Base-by-base conservation (phyloP, 2,888 invertebrate species). In the Eueremaeus valkanovi region DNA sequence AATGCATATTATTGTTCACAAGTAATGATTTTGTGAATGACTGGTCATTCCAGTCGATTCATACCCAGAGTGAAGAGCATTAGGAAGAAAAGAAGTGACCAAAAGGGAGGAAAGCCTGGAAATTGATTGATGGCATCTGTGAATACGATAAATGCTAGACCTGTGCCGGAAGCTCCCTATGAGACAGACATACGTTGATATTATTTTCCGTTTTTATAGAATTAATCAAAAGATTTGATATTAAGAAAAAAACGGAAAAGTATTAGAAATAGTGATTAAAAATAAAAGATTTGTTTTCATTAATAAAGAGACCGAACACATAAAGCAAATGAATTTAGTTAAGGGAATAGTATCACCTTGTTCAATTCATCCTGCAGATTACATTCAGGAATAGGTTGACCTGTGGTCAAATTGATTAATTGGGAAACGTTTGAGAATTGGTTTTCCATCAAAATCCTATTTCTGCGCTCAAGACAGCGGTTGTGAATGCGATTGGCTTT, bases 51-150 rank as follows among this genome's bases (percentile, higher is more conserved):
- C 16, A 3, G 13, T 45, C 18, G n/a, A n/a, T n/a, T 45, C 45
- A 45, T 58, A 70, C 70, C 97, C 76, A 97, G 86, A 0, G 95
- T 95, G 83, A 97, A 93, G 45, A 97, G 88, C 97, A 97, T 97
- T 73, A 96, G 87, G 85, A 97, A 97, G 86, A 97, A 97, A 16
- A 97, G 87, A 18, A 96, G 89, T 3, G 95, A 92, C 97, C 97
- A 97, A 82, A 97, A 89, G 81, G 95, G 95, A 0, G 95, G 93
- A 33, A 72, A 58, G 0, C 94, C 93, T 0, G 96, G 95, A 84
- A 97, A 96, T 85, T 96, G 95, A 85, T 95, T 94, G 82, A 97
- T 96, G 9, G 97, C 97, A 84, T 97, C 95, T 0, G 97, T 96
- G 86, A 96, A 97, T 80, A 96, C 95, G 78, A 96, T 95, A 84